Evolutionary conservation across 2,888 invertebrate species (phyloP).

Genomic region (Lordiphosa fenestrarum): DNA sequence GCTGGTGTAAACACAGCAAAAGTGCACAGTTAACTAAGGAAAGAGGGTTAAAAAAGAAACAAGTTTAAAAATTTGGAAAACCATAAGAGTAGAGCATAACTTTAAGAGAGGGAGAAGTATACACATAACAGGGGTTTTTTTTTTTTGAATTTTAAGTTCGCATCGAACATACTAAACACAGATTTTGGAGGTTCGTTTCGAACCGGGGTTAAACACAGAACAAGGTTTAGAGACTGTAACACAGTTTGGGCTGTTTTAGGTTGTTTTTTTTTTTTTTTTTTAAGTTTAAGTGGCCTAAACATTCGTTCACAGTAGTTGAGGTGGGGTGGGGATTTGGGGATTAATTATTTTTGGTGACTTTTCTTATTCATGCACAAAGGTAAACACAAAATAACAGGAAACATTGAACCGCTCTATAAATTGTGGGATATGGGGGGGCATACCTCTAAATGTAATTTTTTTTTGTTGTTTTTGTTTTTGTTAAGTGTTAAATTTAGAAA

Average conservation of each 20-base stretch:
- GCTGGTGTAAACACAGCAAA: too few relatives aligned
- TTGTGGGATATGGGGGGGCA: constrained; percentile 58
- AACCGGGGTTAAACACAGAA: constrained; percentile 6
- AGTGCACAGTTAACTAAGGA: too few relatives aligned
- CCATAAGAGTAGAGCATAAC: too few relatives aligned
- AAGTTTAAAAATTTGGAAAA: too few relatives aligned
- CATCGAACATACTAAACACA: too few relatives aligned
- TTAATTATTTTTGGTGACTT: constrained; percentile 35
- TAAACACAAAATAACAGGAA: constrained; percentile 65
- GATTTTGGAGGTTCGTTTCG: constrained; percentile 18
- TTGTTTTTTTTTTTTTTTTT: not conserved
- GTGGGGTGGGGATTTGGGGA: constrained; percentile 6
- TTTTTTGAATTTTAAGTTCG: too few relatives aligned
- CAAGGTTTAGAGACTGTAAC: constrained; percentile 19
- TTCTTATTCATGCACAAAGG: constrained; percentile 51
- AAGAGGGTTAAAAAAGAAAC: too few relatives aligned
- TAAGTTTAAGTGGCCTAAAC: constrained; percentile 9
- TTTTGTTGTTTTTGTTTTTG: constrained; percentile 10
- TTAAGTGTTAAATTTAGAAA: constrained; percentile 49
- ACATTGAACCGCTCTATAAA: constrained; percentile 70
- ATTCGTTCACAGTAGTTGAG: constrained; percentile 45
- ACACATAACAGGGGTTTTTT: too few relatives aligned
- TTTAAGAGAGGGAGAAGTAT: too few relatives aligned
- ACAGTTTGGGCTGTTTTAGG: constrained; percentile 43
- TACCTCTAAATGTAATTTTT: constrained; percentile 29